Percentiles rank a stretch among this genome's conserved stretches.
These are phyloP conservation scores for Megalops atlanticus DNA, from an alignment of 2,113 vertebrate genomes.

Conservation along the genomic window DNA sequence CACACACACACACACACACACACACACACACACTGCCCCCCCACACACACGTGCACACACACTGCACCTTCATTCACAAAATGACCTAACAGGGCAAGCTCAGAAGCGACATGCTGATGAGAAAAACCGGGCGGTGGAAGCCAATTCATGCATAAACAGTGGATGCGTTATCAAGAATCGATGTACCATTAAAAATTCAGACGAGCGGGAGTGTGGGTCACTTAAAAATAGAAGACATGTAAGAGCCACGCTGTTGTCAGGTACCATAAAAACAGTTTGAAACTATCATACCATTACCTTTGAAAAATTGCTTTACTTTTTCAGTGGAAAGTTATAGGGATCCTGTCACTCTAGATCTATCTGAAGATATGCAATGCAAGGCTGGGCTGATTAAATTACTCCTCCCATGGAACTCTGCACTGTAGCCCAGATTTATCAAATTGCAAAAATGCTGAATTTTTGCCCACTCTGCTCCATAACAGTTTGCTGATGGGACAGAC, in stretches of 20 bases:
- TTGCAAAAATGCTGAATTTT: background rate
- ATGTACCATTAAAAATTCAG: constrained; percentile 21
- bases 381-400: constrained; percentile 13
- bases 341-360: constrained; percentile 33
- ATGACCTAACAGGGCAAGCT: constrained; percentile 1
- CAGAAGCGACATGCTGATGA: too few relatives aligned
- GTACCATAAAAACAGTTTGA: constrained; percentile 29
- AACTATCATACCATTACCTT: constrained; percentile 29
- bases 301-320: constrained; percentile 35
- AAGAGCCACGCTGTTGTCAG: constrained; percentile 27
- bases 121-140: too few relatives aligned
- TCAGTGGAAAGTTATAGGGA: constrained; percentile 28
- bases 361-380: constrained; percentile 5
- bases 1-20: background rate
- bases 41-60: too few relatives aligned
- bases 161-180: too few relatives aligned
- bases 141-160: too few relatives aligned
- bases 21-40: constrained; percentile 8
- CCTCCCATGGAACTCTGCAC: background rate
- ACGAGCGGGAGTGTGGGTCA: background rate
- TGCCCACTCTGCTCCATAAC: background rate
- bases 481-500: background rate
- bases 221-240: constrained; percentile 39
- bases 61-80: background rate
- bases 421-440: background rate